A percentile compares a stretch with the other conserved stretches of the same genome.
Evolutionary conservation across 2,797 vertebrate species (phyloP).

Genomic region (Tiaroga cobitis): DNA sequence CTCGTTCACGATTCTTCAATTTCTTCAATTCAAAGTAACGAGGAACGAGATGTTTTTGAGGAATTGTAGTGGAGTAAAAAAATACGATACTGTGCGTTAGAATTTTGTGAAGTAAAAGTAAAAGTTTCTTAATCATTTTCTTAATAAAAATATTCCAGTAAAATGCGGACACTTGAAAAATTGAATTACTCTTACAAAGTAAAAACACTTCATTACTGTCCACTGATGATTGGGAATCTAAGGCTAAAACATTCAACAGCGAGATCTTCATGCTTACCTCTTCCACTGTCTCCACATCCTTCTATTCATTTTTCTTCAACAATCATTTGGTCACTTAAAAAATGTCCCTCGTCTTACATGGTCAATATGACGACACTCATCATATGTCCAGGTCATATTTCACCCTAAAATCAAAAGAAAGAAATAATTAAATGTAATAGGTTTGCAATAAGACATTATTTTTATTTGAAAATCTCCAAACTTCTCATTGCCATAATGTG

Average conservation of each 20-base stretch:
- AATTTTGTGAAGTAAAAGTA: no score
- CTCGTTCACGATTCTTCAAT: no score
- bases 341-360: neutral
- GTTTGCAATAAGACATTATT: neutral
- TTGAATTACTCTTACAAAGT: no score
- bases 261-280: neutral
- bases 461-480: neutral
- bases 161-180: no score
- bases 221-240: slow-evolving; percentile 64
- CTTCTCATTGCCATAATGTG: neutral
- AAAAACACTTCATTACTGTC: no score
- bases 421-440: neutral
- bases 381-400: neutral
- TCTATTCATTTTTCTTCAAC: neutral
- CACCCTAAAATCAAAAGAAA: neutral
- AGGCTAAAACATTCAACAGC: slow-evolving; percentile 55
- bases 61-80: no score
- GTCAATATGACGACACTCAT: neutral
- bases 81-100: no score
- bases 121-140: no score
- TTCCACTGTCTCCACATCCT: neutral
- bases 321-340: neutral
- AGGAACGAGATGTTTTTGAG: no score
- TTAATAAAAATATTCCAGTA: no score
- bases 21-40: no score